Conservation (phyloP, 1,140 invertebrate species). For the Drosophila sechellia region DNA sequence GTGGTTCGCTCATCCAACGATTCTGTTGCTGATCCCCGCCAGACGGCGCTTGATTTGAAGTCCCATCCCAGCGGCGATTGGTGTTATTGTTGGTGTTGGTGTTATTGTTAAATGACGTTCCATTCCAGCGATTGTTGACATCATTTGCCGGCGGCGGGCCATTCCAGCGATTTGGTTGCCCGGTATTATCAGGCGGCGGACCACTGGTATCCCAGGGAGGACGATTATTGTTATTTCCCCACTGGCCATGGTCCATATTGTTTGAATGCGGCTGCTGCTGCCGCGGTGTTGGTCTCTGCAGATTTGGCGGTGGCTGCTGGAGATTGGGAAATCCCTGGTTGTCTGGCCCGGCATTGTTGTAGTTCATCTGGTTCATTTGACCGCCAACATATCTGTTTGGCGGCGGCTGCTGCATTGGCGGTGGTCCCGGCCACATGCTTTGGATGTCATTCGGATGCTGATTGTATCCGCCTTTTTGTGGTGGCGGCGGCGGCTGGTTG, state of each 20-base stretch:
- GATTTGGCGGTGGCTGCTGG: slow-evolving; percentile 57
- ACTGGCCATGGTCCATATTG: slow-evolving; percentile 19
- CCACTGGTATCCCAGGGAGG: slow-evolving; percentile 13
- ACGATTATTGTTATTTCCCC: slow-evolving; percentile 25
- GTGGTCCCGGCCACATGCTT: slow-evolving; percentile 22
- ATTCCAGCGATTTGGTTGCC: slow-evolving; percentile 32
- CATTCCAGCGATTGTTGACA: slow-evolving; percentile 22
- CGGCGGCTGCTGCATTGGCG: slow-evolving; percentile 17
- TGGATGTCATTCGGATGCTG: slow-evolving; percentile 12
- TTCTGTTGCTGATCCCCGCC: slow-evolving; percentile 3
- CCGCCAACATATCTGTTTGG: slow-evolving; percentile 25
- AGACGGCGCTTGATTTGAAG: slow-evolving; percentile 2
- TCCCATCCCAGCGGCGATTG: slow-evolving; percentile 38
- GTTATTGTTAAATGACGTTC: neutral
- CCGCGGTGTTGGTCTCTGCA: slow-evolving; percentile 18
- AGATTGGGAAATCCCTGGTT: slow-evolving; percentile 54
- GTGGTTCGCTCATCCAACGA: slow-evolving; percentile 18
- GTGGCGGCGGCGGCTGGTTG: slow-evolving; percentile 85
- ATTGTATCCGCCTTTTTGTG: slow-evolving; percentile 34
- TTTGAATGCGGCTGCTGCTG: slow-evolving; percentile 14
- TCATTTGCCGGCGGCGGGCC: slow-evolving; percentile 21
- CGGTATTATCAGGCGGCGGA: slow-evolving; percentile 1
- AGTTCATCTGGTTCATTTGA: slow-evolving; percentile 29
- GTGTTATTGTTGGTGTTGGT: neutral
- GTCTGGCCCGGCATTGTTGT: slow-evolving; percentile 11